Percentiles rank a stretch among this genome's conserved stretches.
Evolutionary conservation across 2,888 invertebrate genomes (phyloP).

Genomic region (Leucania comma): DNA sequence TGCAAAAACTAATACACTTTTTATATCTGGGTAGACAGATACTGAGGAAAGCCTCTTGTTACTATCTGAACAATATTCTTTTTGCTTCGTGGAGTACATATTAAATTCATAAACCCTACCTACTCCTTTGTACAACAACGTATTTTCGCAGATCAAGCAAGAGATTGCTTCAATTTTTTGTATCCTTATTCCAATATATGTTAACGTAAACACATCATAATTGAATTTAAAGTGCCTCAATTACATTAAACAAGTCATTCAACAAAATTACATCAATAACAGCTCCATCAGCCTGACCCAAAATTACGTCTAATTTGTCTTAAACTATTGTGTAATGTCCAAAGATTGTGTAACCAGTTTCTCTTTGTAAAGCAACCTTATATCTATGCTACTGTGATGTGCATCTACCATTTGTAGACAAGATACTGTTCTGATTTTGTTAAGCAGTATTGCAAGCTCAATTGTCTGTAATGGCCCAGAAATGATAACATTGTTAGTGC

Average conservation of each 20-base stretch:
- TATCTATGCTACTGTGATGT: conserved; percentile 40
- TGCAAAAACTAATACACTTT: not conserved
- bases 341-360: conserved; percentile 67
- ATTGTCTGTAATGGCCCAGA: conserved; percentile 36
- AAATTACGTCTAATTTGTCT: conserved; percentile 55
- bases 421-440: conserved; percentile 46
- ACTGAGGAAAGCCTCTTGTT: not conserved
- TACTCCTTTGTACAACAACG: not conserved
- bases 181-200: conserved; percentile 28
- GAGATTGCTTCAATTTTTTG: not conserved
- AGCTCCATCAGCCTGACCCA: conserved; percentile 44
- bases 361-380: conserved; percentile 59
- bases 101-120: not conserved
- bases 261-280: conserved; percentile 52
- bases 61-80: not conserved
- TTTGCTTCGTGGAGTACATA: not conserved
- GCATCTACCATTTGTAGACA: conserved; percentile 42
- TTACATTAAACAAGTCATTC: conserved; percentile 41
- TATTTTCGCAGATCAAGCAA: not conserved
- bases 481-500: conserved; percentile 48
- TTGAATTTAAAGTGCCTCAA: conserved; percentile 39
- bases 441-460: conserved; percentile 25
- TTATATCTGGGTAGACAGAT: not conserved
- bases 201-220: conserved; percentile 34
- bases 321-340: conserved; percentile 46